phyloP scores from a whole-genome alignment of 2,888 invertebrate genomes.

The Encarsia formosa region DNA sequence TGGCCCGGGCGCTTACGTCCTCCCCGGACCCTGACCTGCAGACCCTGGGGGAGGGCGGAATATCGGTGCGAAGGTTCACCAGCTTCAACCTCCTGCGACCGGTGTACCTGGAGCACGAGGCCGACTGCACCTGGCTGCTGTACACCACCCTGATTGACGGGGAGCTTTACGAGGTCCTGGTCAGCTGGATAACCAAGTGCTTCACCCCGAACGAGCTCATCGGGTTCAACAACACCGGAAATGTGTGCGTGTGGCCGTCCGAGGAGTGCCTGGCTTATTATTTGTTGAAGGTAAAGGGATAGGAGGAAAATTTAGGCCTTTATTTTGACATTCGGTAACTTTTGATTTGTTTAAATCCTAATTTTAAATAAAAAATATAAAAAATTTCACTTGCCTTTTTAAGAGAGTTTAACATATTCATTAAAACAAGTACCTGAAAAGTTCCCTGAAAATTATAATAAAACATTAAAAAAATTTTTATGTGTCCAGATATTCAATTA shows the following conservation, averaged over 20 bases:
- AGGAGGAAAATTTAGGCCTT: no score
- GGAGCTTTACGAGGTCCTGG: conserved; percentile 55
- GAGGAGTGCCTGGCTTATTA: conserved; percentile 72
- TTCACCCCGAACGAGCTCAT: conserved; percentile 69
- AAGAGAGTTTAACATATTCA: no score
- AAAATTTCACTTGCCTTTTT: no score
- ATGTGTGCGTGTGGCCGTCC: conserved; percentile 76
- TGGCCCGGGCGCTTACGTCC: conserved; percentile 60
- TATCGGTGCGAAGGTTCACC: conserved; percentile 50
- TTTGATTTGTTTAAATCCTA: no score
- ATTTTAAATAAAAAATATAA: no score
- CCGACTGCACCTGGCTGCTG: conserved; percentile 56
- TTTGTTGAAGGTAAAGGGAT: conserved; percentile 56
- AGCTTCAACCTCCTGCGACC: conserved; percentile 47
- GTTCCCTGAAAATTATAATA: no score
- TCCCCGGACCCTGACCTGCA: conserved; percentile 29
- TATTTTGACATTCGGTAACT: no score
- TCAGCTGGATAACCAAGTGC: conserved; percentile 59
- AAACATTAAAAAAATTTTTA: no score
- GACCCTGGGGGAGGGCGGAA: conserved; percentile 28
- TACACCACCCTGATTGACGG: conserved; percentile 54
- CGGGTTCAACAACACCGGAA: conserved; percentile 80
- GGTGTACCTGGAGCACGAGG: conserved; percentile 35
- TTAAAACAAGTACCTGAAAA: no score
- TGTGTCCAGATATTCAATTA: no score